Evolutionary conservation across 2,888 invertebrate genomes (phyloP).

Genomic region (Trissoscelio sp.): DNA sequence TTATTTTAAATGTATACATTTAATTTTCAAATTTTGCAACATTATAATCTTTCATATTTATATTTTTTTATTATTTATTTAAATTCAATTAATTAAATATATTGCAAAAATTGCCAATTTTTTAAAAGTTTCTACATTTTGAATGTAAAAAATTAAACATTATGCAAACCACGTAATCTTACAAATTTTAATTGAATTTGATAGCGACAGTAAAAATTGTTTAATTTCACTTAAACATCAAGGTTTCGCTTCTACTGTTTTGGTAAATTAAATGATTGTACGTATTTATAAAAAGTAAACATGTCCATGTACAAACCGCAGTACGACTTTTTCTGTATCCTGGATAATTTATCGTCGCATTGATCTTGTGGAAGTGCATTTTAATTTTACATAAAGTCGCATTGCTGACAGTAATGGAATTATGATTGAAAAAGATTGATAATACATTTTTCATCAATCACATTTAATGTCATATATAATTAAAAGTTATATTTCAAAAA

Average conservation of each 20-base stretch:
- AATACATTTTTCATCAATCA: too few relatives aligned
- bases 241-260: constrained; percentile 9
- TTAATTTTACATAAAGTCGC: background rate
- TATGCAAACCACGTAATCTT: background rate
- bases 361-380: constrained; percentile 11
- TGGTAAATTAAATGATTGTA: constrained; percentile 26
- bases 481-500: too few relatives aligned
- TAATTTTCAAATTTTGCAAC: too few relatives aligned
- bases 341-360: constrained; percentile 16
- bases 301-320: constrained; percentile 3
- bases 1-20: too few relatives aligned
- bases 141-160: too few relatives aligned
- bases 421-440: background rate
- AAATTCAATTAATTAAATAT: too few relatives aligned
- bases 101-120: too few relatives aligned
- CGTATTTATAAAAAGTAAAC: constrained; percentile 15
- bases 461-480: too few relatives aligned
- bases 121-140: too few relatives aligned
- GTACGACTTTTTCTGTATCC: constrained; percentile 23
- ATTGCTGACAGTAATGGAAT: background rate
- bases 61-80: too few relatives aligned
- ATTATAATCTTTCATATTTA: too few relatives aligned
- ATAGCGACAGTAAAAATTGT: background rate
- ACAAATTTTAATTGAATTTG: background rate
- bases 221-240: constrained; percentile 15